Evolutionary conservation across 1,140 invertebrate species (phyloP), one percentile per base, ranked within the genome.

Genomic region (Scaptomyza montana): DNA sequence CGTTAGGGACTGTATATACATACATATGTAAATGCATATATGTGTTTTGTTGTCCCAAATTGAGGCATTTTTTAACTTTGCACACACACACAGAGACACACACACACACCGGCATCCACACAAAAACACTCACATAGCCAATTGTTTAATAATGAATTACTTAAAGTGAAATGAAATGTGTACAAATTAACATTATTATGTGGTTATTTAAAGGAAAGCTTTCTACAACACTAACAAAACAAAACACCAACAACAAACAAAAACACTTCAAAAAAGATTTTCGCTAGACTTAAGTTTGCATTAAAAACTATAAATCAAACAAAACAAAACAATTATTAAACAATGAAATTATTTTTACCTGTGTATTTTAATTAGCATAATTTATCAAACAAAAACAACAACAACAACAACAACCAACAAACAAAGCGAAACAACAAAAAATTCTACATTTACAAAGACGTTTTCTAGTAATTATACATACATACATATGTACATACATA

Each of bases 271-370:
- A 39, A 49, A 54, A 76, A 63, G 79, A 82, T 82, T 86, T 87
- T 86, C 75, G 74, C 63, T 86, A 86, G 81, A 54, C 43, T 87
- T 86, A 86, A 65, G 77, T 85, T 84, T 47, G 56, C 78, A 69
- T 80, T 51, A 67, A 71, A 67, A 68, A 71, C 46, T 36, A 63
- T 64, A 60, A 49, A 60, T 33, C 10, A 63, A 65, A 39, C 53
- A 70, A 68, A 74, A 59, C 28, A 68, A 75, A 84, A 77, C 54
- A 70, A 80, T 84, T 84, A 85, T 86, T 73, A 78, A 86, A 87
- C 64, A 86, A 87, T 86, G 82, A 86, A 86, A 87, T 86, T 86
- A 87, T 87, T 86, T 87, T 82, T 86, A 86, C 82, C 82, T 86
- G 82, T 82, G 84, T 86, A 86, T 87, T 86, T 86, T 86, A 86